These are phyloP conservation scores for Oscheius sp. DNA, from an alignment of 2,888 invertebrate genomes.

Conservation along the genomic window DNA sequence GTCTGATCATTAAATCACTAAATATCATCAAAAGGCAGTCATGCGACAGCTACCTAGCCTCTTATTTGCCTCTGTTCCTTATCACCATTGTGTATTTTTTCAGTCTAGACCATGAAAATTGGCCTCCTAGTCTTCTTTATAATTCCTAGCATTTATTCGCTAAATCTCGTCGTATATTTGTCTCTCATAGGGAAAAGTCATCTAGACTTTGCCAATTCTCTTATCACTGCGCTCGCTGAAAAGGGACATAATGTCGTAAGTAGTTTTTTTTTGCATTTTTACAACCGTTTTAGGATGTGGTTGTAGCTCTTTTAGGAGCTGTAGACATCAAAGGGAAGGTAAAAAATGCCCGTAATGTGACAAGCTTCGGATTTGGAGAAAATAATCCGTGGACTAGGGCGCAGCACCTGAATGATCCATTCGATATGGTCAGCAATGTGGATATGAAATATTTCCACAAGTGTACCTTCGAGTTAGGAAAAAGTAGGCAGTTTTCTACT, in stretches of 20 bases:
- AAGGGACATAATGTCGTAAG: slow-evolving; percentile 34
- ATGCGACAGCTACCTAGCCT: no score
- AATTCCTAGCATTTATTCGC: background rate
- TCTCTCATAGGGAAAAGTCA: slow-evolving; percentile 27
- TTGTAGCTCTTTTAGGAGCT: slow-evolving; percentile 1
- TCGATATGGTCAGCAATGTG: background rate
- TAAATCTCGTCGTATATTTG: slow-evolving; percentile 12
- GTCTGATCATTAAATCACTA: no score
- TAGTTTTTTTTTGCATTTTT: background rate
- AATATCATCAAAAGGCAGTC: no score
- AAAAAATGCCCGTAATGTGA: background rate
- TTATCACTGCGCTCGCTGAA: background rate
- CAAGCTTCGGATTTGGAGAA: background rate
- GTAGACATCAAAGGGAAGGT: slow-evolving; percentile 8
- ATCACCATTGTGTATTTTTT: no score
- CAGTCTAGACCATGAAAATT: no score
- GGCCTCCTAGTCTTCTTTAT: background rate
- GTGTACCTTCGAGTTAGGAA: background rate
- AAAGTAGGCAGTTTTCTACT: no score
- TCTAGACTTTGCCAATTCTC: slow-evolving; percentile 16
- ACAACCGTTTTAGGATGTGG: slow-evolving; percentile 10
- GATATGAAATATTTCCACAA: background rate
- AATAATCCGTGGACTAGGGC: slow-evolving; percentile 19
- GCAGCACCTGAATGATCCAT: slow-evolving; percentile 5
- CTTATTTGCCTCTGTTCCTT: no score